phyloP scores from a whole-genome alignment of 2,888 invertebrate genomes.

The Psylliodes chrysocephalus region DNA sequence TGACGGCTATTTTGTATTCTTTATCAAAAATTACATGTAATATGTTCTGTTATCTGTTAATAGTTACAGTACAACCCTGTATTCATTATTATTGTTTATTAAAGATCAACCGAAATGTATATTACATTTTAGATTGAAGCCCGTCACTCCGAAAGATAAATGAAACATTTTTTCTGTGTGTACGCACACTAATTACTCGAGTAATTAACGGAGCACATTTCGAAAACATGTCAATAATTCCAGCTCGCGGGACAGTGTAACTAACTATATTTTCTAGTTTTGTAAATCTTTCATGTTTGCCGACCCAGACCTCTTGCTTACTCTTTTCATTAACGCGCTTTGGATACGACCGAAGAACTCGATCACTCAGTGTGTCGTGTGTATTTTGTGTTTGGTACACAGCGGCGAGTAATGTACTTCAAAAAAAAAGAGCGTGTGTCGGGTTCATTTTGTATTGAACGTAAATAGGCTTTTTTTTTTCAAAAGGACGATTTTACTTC shows the following conservation, averaged over 20 bases:
- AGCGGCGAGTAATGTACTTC: slow-evolving; percentile 43
- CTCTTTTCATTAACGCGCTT: slow-evolving; percentile 54
- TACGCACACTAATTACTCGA: slow-evolving; percentile 24
- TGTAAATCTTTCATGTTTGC: slow-evolving; percentile 43
- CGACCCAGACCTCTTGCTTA: slow-evolving; percentile 46
- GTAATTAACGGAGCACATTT: slow-evolving; percentile 29
- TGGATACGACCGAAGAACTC: slow-evolving; percentile 47
- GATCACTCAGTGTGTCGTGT: slow-evolving; percentile 47
- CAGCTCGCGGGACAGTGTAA: slow-evolving; percentile 16
- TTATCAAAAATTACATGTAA: too few species aligned
- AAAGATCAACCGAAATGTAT: too few species aligned
- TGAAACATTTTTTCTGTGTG: slow-evolving; percentile 1
- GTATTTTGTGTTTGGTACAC: slow-evolving; percentile 40
- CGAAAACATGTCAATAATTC: slow-evolving; percentile 35
- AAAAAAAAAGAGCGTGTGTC: slow-evolving; percentile 46
- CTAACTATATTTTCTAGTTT: slow-evolving; percentile 31
- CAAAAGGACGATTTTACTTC: slow-evolving; percentile 6
- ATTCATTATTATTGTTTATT: too few species aligned
- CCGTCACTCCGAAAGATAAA: neutral
- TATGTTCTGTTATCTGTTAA: too few species aligned
- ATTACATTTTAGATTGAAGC: neutral
- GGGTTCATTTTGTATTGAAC: slow-evolving; percentile 40
- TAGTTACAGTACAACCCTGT: too few species aligned
- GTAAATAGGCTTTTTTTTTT: slow-evolving; percentile 36
- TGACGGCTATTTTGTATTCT: too few species aligned